Conservation (phyloP, 1,140 invertebrate genomes). For the Oscheius sp. region DNA sequence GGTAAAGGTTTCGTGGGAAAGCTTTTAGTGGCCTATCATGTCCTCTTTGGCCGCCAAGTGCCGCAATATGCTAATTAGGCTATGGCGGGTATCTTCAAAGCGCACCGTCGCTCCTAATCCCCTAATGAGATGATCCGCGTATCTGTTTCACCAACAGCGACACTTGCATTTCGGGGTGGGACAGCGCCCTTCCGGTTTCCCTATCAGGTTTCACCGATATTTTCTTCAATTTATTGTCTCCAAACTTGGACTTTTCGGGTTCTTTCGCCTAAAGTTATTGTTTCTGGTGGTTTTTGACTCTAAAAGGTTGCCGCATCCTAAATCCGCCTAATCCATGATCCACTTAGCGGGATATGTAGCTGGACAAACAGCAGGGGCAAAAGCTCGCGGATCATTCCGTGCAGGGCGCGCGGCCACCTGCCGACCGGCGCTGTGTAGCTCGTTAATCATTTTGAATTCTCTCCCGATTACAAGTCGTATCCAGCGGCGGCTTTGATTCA, state of each 20-base stretch:
- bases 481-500: slow-evolving; percentile 1
- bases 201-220: too few species aligned
- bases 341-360: background rate
- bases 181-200: too few species aligned
- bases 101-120: slow-evolving; percentile 7
- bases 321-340: background rate
- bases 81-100: slow-evolving; percentile 4
- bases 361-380: background rate
- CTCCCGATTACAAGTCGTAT: slow-evolving; percentile 9
- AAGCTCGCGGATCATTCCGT: too few species aligned
- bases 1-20: too few species aligned
- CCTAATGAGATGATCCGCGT: slow-evolving; percentile 8
- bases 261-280: background rate
- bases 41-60: too few species aligned
- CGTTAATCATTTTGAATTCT: slow-evolving; percentile 12
- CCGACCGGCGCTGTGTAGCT: slow-evolving; percentile 4
- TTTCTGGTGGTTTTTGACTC: background rate
- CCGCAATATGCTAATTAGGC: background rate
- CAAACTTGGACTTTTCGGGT: background rate
- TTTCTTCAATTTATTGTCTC: background rate
- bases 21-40: too few species aligned
- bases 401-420: background rate
- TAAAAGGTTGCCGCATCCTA: background rate
- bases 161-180: too few species aligned
- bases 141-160: slow-evolving; percentile 1